Percentiles rank a stretch among this genome's conserved stretches.
Conservation (phyloP, 2,113 vertebrate species). For the Rhabdornis inornatus region DNA sequence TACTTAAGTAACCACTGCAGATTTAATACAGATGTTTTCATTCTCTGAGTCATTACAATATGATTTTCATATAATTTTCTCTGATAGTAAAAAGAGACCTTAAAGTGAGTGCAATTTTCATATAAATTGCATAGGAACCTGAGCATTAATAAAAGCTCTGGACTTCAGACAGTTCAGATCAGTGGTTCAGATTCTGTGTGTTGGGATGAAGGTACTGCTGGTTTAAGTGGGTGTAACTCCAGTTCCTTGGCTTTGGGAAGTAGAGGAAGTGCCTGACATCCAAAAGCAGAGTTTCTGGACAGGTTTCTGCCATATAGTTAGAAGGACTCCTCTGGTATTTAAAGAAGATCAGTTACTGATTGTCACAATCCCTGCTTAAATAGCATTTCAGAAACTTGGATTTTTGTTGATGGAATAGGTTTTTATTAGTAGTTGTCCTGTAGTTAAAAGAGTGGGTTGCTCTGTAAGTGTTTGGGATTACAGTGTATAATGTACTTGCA, state of each 20-base stretch:
- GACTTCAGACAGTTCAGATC: neutral
- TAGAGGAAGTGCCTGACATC: neutral
- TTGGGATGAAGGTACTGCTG: neutral
- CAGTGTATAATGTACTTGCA: neutral
- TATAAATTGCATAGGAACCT: neutral
- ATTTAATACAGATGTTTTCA: constrained; percentile 38
- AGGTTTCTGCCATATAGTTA: neutral
- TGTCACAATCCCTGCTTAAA: neutral
- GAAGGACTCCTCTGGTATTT: neutral
- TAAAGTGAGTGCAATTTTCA: neutral
- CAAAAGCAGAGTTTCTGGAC: neutral
- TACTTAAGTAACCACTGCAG: neutral
- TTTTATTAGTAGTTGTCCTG: neutral
- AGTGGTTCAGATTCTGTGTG: neutral
- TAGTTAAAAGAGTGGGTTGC: neutral
- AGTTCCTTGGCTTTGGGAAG: neutral
- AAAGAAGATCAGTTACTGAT: neutral
- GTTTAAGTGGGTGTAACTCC: neutral
- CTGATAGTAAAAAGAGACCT: neutral
- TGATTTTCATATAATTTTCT: neutral
- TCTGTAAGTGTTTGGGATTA: neutral
- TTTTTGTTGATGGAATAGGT: neutral
- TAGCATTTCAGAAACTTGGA: neutral
- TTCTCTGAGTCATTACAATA: neutral
- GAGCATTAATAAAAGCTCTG: neutral